A percentile compares a stretch with the other conserved stretches of the same genome.
These are phyloP conservation scores for Pseudomyrmex cubaensis DNA, from an alignment of 1,140 invertebrate species.

Conservation along the genomic window DNA sequence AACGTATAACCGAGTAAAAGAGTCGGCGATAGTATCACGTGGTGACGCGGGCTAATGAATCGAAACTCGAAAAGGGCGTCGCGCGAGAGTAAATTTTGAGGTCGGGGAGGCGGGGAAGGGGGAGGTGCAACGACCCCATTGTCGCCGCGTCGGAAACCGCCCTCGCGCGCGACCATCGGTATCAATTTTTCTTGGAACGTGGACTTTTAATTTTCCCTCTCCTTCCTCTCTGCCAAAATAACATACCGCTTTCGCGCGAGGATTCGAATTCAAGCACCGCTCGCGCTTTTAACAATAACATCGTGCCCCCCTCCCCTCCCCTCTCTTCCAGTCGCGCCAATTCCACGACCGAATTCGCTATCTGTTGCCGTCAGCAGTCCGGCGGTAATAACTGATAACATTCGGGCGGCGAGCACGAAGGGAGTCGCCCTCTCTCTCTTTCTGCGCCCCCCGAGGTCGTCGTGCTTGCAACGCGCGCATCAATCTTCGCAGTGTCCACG, in stretches of 20 bases:
- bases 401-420: not conserved
- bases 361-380: not conserved
- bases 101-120: not conserved
- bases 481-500: constrained; percentile 55
- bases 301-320: too few species aligned
- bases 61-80: constrained; percentile 52
- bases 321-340: not conserved
- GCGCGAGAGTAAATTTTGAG: constrained; percentile 43
- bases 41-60: constrained; percentile 22
- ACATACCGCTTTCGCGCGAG: not conserved
- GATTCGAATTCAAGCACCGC: constrained; percentile 13
- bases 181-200: constrained; percentile 43
- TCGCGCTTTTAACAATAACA: constrained; percentile 29
- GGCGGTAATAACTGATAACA: constrained; percentile 50
- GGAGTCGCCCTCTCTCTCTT: not conserved
- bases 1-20: not conserved
- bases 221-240: constrained; percentile 11
- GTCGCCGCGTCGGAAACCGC: not conserved
- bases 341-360: not conserved
- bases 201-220: constrained; percentile 9
- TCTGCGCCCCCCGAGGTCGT: not conserved
- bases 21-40: not conserved
- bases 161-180: not conserved
- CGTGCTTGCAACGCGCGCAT: constrained; percentile 34
- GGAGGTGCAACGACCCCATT: constrained; percentile 40